Percentiles rank a stretch among this genome's conserved stretches.
Evolutionary conservation across 1,140 invertebrate genomes (phyloP).

Genomic region (Drosophila orena): DNA sequence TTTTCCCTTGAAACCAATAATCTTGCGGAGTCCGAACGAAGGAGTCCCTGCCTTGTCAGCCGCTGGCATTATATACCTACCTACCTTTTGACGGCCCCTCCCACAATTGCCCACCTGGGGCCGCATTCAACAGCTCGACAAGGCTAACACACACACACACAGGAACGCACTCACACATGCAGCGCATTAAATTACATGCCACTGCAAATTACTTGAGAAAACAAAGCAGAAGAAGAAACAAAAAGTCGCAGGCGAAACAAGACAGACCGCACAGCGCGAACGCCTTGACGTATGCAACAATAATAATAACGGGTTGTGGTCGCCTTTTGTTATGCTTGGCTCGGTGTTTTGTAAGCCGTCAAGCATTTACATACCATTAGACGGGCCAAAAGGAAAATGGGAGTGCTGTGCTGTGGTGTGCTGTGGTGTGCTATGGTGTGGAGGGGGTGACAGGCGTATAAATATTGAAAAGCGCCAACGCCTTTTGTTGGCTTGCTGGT

Average conservation of each 20-base stretch:
- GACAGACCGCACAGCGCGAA: conserved; percentile 26
- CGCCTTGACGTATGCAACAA: conserved; percentile 62
- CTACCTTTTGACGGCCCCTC: conserved; percentile 45
- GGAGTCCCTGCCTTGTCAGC: conserved; percentile 37
- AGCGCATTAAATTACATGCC: conserved; percentile 60
- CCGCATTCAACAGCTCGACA: conserved; percentile 47
- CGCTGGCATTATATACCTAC: conserved; percentile 48
- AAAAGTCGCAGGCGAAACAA: conserved; percentile 27
- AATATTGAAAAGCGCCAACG: conserved; percentile 66
- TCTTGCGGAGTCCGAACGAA: conserved; percentile 36
- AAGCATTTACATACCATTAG: conserved; percentile 66
- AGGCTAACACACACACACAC: conserved; percentile 1
- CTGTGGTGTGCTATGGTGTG: neutral
- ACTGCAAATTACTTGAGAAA: conserved; percentile 63
- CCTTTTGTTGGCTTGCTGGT: conserved; percentile 51
- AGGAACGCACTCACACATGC: conserved; percentile 12
- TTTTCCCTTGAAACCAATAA: conserved; percentile 63
- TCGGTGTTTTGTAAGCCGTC: conserved; percentile 51
- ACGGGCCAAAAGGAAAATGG: neutral
- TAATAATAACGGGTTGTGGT: conserved; percentile 65
- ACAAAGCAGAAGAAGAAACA: conserved; percentile 40
- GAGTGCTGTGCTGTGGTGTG: neutral
- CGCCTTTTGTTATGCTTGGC: conserved; percentile 53
- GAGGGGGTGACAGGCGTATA: conserved; percentile 39
- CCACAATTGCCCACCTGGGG: conserved; percentile 33